A percentile compares a stretch with the other conserved stretches of the same genome.
These are phyloP conservation scores for Cygnus buccinator DNA, from an alignment of 2,113 vertebrate genomes.

Conservation along the genomic window DNA sequence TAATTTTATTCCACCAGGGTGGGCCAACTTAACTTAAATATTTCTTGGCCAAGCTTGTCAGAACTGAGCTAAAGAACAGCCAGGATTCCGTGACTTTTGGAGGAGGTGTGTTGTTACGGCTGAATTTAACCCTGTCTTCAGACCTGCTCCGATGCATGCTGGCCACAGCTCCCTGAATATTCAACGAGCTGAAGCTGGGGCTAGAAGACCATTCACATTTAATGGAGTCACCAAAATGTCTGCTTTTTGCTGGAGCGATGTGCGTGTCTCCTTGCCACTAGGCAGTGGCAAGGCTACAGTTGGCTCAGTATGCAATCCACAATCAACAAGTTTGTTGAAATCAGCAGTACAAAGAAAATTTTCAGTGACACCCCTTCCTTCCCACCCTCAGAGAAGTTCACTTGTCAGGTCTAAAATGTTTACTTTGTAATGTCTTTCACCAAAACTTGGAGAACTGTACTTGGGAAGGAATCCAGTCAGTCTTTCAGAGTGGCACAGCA, in stretches of 20 bases:
- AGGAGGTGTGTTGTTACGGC: too few species aligned
- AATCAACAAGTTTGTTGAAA: slow-evolving; percentile 22
- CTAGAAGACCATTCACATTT: too few species aligned
- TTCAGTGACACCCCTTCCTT: neutral
- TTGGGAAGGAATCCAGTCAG: slow-evolving; percentile 21
- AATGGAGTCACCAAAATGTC: too few species aligned
- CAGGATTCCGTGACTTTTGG: too few species aligned
- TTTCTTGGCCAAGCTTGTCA: neutral
- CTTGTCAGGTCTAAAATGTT: neutral
- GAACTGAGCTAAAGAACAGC: too few species aligned
- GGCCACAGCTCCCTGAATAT: too few species aligned
- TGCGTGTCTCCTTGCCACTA: too few species aligned
- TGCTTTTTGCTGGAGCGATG: too few species aligned
- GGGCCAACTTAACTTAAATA: neutral
- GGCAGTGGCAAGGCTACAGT: neutral
- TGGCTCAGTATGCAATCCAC: neutral
- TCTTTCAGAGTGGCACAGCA: neutral
- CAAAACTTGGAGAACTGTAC: neutral
- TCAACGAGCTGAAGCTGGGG: too few species aligned
- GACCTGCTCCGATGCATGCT: too few species aligned
- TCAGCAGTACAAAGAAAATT: neutral
- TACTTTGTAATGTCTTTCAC: neutral
- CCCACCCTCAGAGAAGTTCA: neutral
- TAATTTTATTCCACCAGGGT: neutral
- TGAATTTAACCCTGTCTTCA: too few species aligned